Evolutionary conservation across 2,113 vertebrate genomes (phyloP).

Genomic region (Tetraodon nigroviridis): DNA sequence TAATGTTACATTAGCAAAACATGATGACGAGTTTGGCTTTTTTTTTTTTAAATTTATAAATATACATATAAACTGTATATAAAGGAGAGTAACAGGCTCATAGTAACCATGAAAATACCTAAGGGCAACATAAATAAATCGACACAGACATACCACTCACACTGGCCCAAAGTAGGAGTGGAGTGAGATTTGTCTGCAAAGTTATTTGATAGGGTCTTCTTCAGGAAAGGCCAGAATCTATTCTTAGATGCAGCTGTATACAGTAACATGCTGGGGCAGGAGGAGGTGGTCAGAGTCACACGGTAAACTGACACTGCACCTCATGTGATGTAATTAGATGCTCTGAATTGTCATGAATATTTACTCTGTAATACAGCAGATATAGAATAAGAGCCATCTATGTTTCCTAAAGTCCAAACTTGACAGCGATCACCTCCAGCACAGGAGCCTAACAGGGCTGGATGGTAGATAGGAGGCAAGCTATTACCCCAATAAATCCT

Average conservation of each 20-base stretch:
- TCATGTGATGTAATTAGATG: slow-evolving; percentile 64
- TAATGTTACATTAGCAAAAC: not conserved
- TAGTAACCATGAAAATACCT: too few relatives aligned
- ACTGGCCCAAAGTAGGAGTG: not conserved
- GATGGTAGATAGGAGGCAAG: too few relatives aligned
- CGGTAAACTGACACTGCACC: slow-evolving; percentile 50
- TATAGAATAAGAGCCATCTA: not conserved
- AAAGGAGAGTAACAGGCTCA: too few relatives aligned
- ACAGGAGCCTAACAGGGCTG: too few relatives aligned
- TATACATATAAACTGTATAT: too few relatives aligned
- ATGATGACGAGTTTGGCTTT: too few relatives aligned
- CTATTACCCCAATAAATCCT: too few relatives aligned
- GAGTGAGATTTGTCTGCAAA: slow-evolving; percentile 20
- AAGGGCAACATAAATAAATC: too few relatives aligned
- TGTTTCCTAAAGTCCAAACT: not conserved
- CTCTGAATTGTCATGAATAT: slow-evolving; percentile 66
- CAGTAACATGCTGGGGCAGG: slow-evolving; percentile 31
- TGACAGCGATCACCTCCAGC: too few relatives aligned
- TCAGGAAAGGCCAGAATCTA: slow-evolving; percentile 69
- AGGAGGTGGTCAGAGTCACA: slow-evolving; percentile 27
- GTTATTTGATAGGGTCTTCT: slow-evolving; percentile 51
- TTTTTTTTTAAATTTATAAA: too few relatives aligned
- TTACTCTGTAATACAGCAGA: slow-evolving; percentile 25
- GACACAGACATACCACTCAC: too few relatives aligned
- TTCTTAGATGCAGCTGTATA: slow-evolving; percentile 67